phyloP scores from a whole-genome alignment of 2,113 vertebrate species.

The Solenodon paradoxus region DNA sequence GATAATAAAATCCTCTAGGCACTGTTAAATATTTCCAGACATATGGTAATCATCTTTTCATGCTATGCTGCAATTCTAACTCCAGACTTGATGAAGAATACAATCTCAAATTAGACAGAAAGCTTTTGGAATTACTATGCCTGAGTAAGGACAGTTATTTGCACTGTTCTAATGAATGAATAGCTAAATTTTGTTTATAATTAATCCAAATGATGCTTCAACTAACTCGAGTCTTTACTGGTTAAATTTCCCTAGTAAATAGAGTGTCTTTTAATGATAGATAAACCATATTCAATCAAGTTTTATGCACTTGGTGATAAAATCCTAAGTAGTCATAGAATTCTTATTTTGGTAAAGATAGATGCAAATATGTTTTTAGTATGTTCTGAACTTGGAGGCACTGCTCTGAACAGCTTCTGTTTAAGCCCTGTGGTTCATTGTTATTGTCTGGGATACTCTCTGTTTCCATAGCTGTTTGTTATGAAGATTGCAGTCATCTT shows the following conservation, averaged over 20 bases:
- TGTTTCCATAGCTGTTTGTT: background rate
- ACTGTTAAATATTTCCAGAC: no score
- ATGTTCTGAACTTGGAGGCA: background rate
- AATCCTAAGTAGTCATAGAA: background rate
- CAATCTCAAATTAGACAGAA: background rate
- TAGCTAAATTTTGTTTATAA: background rate
- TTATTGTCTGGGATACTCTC: background rate
- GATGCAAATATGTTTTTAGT: background rate
- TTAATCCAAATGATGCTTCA: background rate
- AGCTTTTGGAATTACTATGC: background rate
- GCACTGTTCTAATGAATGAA: background rate
- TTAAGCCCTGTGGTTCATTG: background rate
- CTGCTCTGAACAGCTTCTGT: no score
- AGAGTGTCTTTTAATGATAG: background rate
- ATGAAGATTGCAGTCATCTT: background rate
- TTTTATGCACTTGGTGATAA: background rate
- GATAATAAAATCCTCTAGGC: background rate
- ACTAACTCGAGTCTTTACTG: background rate
- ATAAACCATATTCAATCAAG: background rate
- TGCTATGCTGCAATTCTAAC: background rate
- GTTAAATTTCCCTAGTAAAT: background rate
- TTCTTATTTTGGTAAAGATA: background rate
- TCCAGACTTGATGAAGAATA: background rate
- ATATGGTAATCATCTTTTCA: background rate
- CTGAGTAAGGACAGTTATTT: background rate